phyloP scores from a whole-genome alignment of 2,888 invertebrate species.

The Coelopa pilipes region DNA sequence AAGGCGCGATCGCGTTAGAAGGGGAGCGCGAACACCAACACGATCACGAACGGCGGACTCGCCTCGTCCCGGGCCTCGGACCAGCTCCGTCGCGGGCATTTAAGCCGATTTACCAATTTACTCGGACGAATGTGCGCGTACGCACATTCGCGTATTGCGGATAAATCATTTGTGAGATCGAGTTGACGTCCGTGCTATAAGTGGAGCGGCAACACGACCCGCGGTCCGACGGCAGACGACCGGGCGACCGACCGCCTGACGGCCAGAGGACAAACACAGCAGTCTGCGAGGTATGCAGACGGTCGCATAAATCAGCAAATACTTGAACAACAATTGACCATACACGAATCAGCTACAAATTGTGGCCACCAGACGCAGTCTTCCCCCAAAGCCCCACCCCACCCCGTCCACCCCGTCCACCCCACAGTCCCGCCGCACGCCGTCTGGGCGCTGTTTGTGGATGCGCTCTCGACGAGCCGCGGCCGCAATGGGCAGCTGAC shows the following conservation, averaged over 20 bases:
- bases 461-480: not conserved
- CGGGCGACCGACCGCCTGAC: constrained; percentile 12
- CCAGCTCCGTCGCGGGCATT: constrained; percentile 20
- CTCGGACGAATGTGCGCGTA: constrained; percentile 40
- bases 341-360: constrained; percentile 59
- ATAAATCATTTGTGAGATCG: constrained; percentile 50
- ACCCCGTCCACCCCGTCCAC: not conserved
- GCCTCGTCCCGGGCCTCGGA: no score
- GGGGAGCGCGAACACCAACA: constrained; percentile 8
- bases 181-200: constrained; percentile 58
- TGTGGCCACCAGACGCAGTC: constrained; percentile 40
- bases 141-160: constrained; percentile 34
- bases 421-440: not conserved
- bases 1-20: constrained; percentile 30
- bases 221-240: constrained; percentile 17
- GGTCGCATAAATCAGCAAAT: constrained; percentile 60
- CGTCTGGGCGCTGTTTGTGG: not conserved
- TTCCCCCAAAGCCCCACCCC: not conserved
- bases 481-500: not conserved
- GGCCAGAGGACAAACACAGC: constrained; percentile 12
- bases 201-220: constrained; percentile 36
- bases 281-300: constrained; percentile 29
- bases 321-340: constrained; percentile 61
- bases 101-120: constrained; percentile 49
- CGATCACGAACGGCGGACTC: constrained; percentile 13